A percentile compares a stretch with the other conserved stretches of the same genome.
These are phyloP conservation scores for Cydia pomonella DNA, from an alignment of 1,140 invertebrate genomes.

Conservation along the genomic window DNA sequence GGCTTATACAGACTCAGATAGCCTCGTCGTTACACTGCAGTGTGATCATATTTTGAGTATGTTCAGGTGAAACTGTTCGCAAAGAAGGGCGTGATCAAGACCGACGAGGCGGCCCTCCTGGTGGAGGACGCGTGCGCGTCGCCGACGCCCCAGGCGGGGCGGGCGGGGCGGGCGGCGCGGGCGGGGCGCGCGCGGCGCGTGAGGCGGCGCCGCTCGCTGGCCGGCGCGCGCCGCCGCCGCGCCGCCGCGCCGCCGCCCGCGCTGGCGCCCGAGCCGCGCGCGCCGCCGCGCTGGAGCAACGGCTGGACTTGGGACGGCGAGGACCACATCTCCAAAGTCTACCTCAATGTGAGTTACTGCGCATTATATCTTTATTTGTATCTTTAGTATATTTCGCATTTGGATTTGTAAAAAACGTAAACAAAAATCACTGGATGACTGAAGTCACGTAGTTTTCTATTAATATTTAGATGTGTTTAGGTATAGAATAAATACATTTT, in stretches of 20 bases:
- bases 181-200: slow-evolving; percentile 39
- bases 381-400: too few relatives aligned
- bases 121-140: slow-evolving; percentile 69
- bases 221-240: slow-evolving; percentile 42
- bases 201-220: slow-evolving; percentile 42
- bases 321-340: slow-evolving; percentile 90
- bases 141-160: slow-evolving; percentile 46
- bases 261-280: slow-evolving; percentile 49
- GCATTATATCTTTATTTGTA: too few relatives aligned
- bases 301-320: slow-evolving; percentile 96
- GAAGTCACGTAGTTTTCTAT: too few relatives aligned
- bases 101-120: slow-evolving; percentile 63
- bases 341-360: slow-evolving; percentile 88
- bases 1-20: too few relatives aligned
- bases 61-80: slow-evolving; percentile 57
- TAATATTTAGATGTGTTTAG: too few relatives aligned
- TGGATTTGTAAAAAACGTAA: too few relatives aligned
- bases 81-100: slow-evolving; percentile 67
- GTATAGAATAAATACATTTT: too few relatives aligned
- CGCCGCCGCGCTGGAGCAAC: slow-evolving; percentile 90
- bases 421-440: too few relatives aligned
- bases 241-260: slow-evolving; percentile 43
- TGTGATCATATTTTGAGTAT: background rate
- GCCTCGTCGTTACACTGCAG: too few relatives aligned
- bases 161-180: slow-evolving; percentile 28